Base-by-base conservation (phyloP, 37 sponge, comb jelly and placozoan genomes). In the Oscarella lobularis region DNA sequence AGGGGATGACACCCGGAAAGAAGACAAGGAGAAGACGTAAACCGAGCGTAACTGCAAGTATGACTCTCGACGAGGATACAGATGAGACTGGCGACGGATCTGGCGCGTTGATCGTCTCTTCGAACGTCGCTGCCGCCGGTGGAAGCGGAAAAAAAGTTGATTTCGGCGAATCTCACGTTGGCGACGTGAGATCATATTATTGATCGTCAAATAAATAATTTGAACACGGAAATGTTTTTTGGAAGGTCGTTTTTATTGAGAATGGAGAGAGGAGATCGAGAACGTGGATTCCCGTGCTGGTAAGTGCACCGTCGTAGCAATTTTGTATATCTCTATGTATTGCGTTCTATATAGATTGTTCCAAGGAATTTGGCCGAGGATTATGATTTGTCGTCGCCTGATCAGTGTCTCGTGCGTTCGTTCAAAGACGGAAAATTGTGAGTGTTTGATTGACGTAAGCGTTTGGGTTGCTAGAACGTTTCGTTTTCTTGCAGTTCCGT, bases 371-470 rank as follows among this genome's bases (percentile, higher is more conserved):
- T 48, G 60, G 60, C 71, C 33, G 71, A 29, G 31, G 71, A 68
- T 35, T 68, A 68, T 20, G 71, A 68, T 4, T 68, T 68, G 71
- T 4, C 29, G 31, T 48, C 60, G 9, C 5, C 6, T 5, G 71
- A 68, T 68, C 71, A 68, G 31, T 14, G 31, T 29, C 71, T 68
- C 6, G 71, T 94, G 0, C 73, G 95, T 27, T 87, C 88, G 30
- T 94, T 94, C 82, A 90, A 90, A 66, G 88, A 90, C 73, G 95
- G 95, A 34, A 79, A 93, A 83, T 90, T 90, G 95, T 94, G 48
- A 86, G 95, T 84, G 4, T 4, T 68, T 68, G 6, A 5, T 68
- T 68, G 6, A 4, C 33, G 71, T 5, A 68, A 9, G 60, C 20
- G 60, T 20, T 48, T 48, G 60, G 14, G 60, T 20, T 48, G 60